These are phyloP conservation scores for Campoletis sonorensis DNA, from an alignment of 1,140 invertebrate species.

Conservation along the genomic window DNA sequence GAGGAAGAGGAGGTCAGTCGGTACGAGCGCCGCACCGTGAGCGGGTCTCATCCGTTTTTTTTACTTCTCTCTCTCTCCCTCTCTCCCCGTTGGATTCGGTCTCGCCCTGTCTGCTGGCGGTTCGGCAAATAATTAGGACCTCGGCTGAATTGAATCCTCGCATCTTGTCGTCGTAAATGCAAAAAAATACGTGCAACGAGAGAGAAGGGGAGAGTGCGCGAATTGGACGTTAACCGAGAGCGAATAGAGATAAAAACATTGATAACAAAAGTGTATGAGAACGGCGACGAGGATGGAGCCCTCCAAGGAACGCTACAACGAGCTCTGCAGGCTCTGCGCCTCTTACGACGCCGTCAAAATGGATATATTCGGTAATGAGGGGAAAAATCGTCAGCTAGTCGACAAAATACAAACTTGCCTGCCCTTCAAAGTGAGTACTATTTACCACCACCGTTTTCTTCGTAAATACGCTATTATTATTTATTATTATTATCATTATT, in stretches of 20 bases:
- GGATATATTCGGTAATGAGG: constrained; percentile 76
- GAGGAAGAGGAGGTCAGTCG: constrained; percentile 57
- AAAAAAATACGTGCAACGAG: neutral
- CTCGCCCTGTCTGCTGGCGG: neutral
- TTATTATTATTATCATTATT: neutral
- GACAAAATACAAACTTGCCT: constrained; percentile 77
- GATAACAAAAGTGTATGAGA: no score
- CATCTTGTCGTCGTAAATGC: neutral
- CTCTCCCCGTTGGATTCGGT: constrained; percentile 24
- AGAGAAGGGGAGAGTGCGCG: no score
- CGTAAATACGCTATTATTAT: neutral
- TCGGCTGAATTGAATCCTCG: no score
- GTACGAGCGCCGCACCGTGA: constrained; percentile 51
- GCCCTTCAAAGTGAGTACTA: constrained; percentile 74
- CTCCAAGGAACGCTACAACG: constrained; percentile 70
- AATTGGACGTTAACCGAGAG: no score
- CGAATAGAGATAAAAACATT: no score
- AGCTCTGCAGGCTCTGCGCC: constrained; percentile 77
- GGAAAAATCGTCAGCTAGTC: constrained; percentile 74
- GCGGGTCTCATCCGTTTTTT: constrained; percentile 33
- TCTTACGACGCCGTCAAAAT: constrained; percentile 76
- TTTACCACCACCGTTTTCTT: neutral
- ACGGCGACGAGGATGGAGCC: constrained; percentile 58
- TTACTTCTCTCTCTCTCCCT: constrained; percentile 8
- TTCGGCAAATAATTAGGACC: neutral